A percentile compares a stretch with the other conserved stretches of the same genome.
Conservation (phyloP, 2,797 vertebrate species). For the Mormyrus hasselquistii region DNA sequence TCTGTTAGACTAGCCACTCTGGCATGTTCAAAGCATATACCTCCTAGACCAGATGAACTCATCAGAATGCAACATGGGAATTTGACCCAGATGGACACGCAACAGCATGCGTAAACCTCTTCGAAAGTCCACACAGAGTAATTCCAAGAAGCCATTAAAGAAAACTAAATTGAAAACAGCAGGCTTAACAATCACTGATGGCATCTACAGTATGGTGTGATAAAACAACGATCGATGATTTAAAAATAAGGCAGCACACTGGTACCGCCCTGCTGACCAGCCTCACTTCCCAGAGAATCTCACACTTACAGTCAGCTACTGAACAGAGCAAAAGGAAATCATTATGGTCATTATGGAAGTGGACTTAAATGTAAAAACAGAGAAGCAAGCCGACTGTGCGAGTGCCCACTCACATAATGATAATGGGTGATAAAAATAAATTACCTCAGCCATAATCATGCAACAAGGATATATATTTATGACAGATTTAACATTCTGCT, state of each 20-base stretch:
- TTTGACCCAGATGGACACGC: background rate
- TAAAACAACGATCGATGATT: background rate
- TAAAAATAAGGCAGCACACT: background rate
- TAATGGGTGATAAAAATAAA: background rate
- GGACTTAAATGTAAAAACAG: background rate
- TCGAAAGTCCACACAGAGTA: background rate
- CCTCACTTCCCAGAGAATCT: background rate
- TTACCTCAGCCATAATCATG: background rate
- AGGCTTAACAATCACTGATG: background rate
- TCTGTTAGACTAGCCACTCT: background rate
- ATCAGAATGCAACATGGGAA: background rate
- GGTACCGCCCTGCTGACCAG: background rate
- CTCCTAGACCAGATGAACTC: background rate
- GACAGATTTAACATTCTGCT: background rate
- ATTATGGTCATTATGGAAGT: background rate
- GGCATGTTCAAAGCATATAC: background rate
- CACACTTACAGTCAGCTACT: background rate
- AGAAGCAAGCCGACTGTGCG: background rate
- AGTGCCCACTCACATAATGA: background rate
- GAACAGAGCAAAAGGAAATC: background rate
- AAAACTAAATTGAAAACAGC: background rate
- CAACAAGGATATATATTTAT: background rate
- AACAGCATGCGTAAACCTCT: background rate
- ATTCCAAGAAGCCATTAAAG: background rate
- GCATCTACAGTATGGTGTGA: background rate